phyloP scores from a whole-genome alignment of 1,140 invertebrate species.

The Macrostomum lignano region DNA sequence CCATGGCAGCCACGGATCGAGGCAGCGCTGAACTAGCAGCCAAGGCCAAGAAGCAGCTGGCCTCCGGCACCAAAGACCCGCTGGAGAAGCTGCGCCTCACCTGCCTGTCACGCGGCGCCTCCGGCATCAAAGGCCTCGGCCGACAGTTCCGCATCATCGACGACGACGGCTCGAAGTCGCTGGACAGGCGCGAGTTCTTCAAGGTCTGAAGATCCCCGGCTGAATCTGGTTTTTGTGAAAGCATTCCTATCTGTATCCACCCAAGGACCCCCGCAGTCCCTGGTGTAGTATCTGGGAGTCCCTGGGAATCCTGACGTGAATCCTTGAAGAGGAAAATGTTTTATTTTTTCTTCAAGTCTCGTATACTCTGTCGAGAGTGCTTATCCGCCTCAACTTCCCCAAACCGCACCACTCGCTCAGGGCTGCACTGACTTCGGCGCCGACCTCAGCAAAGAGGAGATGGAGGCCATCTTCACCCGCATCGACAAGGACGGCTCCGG shows the following conservation, averaged over 20 bases:
- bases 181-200: constrained; percentile 51
- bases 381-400: too few species aligned
- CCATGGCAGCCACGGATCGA: too few species aligned
- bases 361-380: too few species aligned
- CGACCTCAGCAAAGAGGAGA: constrained; percentile 33
- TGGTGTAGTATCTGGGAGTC: too few species aligned
- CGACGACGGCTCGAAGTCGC: constrained; percentile 52
- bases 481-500: constrained; percentile 53
- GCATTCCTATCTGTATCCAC: too few species aligned
- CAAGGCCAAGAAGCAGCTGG: neutral
- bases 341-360: too few species aligned
- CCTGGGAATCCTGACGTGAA: too few species aligned
- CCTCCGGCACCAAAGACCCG: constrained; percentile 2
- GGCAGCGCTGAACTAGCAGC: neutral
- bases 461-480: constrained; percentile 36
- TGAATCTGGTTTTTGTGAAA: too few species aligned
- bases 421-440: constrained; percentile 47
- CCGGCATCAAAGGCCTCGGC: constrained; percentile 50
- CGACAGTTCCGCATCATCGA: constrained; percentile 69
- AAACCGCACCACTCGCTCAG: too few species aligned
- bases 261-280: too few species aligned
- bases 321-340: too few species aligned
- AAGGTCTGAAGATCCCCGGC: too few species aligned
- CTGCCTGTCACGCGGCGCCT: constrained; percentile 47
- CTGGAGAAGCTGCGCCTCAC: constrained; percentile 47